These are phyloP conservation scores for Gopherus flavomarginatus DNA, from an alignment of 2,113 vertebrate species.

Conservation along the genomic window DNA sequence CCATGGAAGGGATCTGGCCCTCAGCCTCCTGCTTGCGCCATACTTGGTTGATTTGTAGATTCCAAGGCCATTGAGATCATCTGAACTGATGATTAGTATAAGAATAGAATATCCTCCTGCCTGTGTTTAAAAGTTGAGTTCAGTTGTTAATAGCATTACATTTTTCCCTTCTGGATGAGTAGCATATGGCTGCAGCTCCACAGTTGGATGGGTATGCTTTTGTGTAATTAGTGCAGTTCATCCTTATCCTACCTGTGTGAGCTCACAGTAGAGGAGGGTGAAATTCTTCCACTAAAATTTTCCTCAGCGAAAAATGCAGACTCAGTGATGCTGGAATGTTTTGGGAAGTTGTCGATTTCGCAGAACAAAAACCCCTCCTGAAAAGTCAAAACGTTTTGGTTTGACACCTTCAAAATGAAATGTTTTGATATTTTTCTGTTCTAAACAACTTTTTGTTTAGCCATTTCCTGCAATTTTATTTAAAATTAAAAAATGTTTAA, in stretches of 20 bases:
- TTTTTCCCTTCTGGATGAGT: neutral
- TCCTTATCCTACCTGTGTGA: neutral
- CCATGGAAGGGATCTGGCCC: neutral
- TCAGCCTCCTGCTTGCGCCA: rapidly evolving
- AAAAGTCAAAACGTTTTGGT: neutral
- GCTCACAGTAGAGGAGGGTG: neutral
- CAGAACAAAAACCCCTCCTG: neutral
- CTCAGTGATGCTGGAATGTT: neutral
- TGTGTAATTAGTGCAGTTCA: neutral
- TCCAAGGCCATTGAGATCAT: neutral
- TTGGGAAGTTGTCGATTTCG: neutral
- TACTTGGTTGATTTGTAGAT: neutral
- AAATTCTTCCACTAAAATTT: neutral
- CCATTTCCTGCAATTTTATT: neutral
- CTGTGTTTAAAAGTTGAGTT: neutral
- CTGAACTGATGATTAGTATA: neutral
- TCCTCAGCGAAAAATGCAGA: neutral
- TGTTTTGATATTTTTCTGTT: neutral
- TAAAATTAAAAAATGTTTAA: too few relatives aligned
- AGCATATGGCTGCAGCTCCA: neutral
- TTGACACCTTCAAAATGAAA: neutral
- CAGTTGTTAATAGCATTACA: neutral
- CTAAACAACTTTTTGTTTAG: neutral
- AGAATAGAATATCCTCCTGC: rapidly evolving
- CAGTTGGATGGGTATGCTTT: neutral